Evolutionary conservation across 2,797 vertebrate genomes (phyloP), one percentile per base, ranked within the genome.

Genomic region (Numenius phaeopus): DNA sequence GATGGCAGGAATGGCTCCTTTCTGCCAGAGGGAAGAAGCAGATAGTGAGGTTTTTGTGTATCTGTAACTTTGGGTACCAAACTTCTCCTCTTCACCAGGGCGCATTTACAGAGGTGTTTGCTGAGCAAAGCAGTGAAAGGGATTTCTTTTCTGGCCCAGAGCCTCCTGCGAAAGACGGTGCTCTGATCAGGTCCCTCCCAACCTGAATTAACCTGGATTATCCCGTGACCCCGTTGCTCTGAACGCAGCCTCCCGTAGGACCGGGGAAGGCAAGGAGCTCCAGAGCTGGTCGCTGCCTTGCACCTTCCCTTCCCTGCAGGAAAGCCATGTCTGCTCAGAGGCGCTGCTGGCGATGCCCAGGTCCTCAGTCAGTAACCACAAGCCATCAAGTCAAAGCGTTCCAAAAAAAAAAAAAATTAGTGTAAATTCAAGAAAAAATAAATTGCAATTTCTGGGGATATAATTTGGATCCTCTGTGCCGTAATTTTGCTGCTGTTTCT

Each of bases 401-500:
- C 59, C 29, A 18, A 71, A 87, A 87, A 87, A 77, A 3, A 69
- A 85, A 75, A 4, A 37, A 37, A 37, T 37, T 0, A 4, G 7
- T 92, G 85, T 93, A 71, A 80, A 79, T 65, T 79, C 40, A 22
- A 86, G 39, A 16, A 22, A n/a, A 75, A 76, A 37, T 2, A 29
- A 55, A 39, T 40, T n/a, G 42, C 27, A 29, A 50, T 71, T 75
- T 29, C 21, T 17, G 39, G 67, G 73, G 85, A 34, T 83, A 12
- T 29, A 20, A n/a, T 64, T 93, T 1, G 19, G n/a, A 79, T 93
- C 55, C 49, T 75, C 75, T 64, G 76, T 93, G 93, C 90, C 26
- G 30, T 76, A 69, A 73, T 73, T 85, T 82, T 64, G 62, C 94
- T 96, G 96, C 94, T 94, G 76, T 95, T 81, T 88, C 81, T 66